Percentiles rank a stretch among this genome's conserved stretches.
These are phyloP conservation scores for Daktulosphaira vitifoliae DNA, from an alignment of 1,140 invertebrate species.

Conservation along the genomic window DNA sequence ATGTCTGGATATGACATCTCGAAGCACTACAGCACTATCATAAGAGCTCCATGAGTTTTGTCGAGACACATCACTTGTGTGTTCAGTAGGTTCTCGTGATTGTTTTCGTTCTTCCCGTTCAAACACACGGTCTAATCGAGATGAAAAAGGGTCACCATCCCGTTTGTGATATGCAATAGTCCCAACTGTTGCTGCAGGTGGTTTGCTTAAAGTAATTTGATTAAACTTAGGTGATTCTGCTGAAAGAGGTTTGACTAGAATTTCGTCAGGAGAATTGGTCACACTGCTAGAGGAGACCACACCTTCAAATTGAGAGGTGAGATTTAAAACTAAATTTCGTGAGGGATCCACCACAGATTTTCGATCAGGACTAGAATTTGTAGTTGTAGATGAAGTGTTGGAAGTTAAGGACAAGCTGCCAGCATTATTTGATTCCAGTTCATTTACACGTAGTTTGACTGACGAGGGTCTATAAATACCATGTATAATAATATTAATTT, in stretches of 20 bases:
- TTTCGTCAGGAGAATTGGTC: constrained; percentile 39
- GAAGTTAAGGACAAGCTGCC: constrained; percentile 37
- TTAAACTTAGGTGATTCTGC: constrained; percentile 32
- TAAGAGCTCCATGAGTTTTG: constrained; percentile 73
- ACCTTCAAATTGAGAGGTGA: constrained; percentile 52
- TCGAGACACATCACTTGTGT: constrained; percentile 40
- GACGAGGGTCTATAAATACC: constrained; percentile 43
- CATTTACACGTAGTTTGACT: constrained; percentile 55
- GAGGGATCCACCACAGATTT: constrained; percentile 42
- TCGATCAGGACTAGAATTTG: constrained; percentile 7
- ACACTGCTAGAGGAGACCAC: constrained; percentile 44
- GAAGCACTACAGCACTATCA: constrained; percentile 55
- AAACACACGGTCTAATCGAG: not conserved
- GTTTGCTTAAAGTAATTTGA: constrained; percentile 18
- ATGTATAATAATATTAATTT: too few relatives aligned
- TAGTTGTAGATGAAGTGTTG: not conserved
- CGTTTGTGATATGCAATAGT: not conserved
- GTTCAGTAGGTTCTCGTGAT: constrained; percentile 39
- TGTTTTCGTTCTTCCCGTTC: constrained; percentile 36
- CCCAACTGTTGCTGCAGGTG: not conserved
- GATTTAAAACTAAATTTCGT: constrained; percentile 55
- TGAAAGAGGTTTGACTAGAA: constrained; percentile 29
- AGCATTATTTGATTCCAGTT: constrained; percentile 52
- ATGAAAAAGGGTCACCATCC: constrained; percentile 11
- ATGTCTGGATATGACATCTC: constrained; percentile 59